Conservation (phyloP, 2,797 vertebrate genomes). For the Lepilemur septentrionalis region DNA sequence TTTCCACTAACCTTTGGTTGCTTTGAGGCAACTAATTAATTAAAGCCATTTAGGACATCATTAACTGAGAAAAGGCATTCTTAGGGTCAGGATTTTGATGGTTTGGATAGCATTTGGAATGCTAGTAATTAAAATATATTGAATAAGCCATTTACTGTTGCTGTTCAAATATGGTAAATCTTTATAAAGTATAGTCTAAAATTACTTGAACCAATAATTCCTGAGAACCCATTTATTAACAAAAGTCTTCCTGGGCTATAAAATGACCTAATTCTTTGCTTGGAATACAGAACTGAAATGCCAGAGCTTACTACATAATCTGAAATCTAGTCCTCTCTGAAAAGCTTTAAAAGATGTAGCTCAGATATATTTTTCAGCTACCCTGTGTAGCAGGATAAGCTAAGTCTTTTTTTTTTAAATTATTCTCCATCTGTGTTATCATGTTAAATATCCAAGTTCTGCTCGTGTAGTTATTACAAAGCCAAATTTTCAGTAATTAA, state of each 20-base stretch:
- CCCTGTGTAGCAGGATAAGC: background rate
- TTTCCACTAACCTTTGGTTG: conserved; percentile 5
- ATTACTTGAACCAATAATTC: background rate
- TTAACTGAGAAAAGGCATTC: background rate
- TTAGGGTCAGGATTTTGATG: background rate
- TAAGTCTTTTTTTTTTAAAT: conserved; percentile 1
- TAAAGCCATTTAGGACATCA: conserved; percentile 29
- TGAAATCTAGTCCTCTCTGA: background rate
- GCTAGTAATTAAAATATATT: background rate
- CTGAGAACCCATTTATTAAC: background rate
- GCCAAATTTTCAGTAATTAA: conserved; percentile 4
- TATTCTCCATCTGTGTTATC: background rate
- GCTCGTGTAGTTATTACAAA: background rate
- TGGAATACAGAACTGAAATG: conserved; percentile 15
- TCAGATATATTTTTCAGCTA: background rate
- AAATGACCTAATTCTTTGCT: background rate
- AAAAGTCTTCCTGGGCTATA: background rate
- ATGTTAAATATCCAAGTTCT: background rate
- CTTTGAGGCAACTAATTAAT: background rate
- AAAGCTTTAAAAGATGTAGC: background rate
- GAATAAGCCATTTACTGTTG: background rate
- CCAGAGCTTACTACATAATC: background rate
- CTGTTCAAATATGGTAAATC: background rate
- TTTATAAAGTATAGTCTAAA: background rate
- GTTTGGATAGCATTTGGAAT: background rate